Percentiles rank a stretch among this genome's conserved stretches.
These are phyloP conservation scores for Bombus turneri DNA, from an alignment of 1,140 invertebrate genomes.

Conservation along the genomic window DNA sequence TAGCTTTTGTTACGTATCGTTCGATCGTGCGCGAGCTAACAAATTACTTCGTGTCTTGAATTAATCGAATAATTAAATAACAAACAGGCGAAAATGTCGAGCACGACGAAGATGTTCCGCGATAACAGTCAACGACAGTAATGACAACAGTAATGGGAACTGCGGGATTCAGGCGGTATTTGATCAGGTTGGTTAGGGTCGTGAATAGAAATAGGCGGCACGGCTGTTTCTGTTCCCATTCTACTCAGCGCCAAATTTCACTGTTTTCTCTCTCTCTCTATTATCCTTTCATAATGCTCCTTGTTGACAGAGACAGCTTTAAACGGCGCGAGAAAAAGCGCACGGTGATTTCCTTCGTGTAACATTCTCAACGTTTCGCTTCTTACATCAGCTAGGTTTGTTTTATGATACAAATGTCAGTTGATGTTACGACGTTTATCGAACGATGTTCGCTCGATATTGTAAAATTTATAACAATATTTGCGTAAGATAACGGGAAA, in stretches of 20 bases:
- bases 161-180: constrained; percentile 73
- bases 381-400: accelerated
- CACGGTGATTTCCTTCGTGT: neutral
- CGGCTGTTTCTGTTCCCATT: constrained; percentile 80
- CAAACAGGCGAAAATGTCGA: neutral
- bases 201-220: constrained; percentile 74
- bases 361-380: neutral
- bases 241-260: constrained; percentile 73
- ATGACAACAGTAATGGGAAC: constrained; percentile 68
- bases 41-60: neutral
- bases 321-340: constrained; percentile 43
- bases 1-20: neutral
- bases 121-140: constrained; percentile 59
- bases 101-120: neutral
- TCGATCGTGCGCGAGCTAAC: too few relatives aligned
- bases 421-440: too few relatives aligned
- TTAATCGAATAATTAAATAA: constrained; percentile 3
- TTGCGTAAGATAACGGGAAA: too few relatives aligned
- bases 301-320: constrained; percentile 54
- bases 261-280: constrained; percentile 70
- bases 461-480: too few relatives aligned
- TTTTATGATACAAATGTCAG: neutral
- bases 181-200: constrained; percentile 77
- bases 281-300: constrained; percentile 59
- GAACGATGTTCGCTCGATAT: too few relatives aligned